Evolutionary conservation across 2,888 invertebrate species (phyloP), one percentile per base, ranked within the genome.

Genomic region (Drosophila neonasuta): DNA sequence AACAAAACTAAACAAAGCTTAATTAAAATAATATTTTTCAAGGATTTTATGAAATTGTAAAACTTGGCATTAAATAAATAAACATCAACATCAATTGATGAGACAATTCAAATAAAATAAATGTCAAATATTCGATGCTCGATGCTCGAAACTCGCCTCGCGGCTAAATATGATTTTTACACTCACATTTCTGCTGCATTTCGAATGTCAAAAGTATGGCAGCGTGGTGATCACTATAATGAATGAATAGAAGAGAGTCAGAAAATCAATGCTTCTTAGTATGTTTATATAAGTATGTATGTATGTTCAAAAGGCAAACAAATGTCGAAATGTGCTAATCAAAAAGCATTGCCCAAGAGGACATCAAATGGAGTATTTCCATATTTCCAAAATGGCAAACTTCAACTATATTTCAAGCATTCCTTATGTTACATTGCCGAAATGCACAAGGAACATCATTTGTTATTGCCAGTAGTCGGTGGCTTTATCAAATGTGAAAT

Each of bases 1-100:
- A 5, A 15, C 9, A 45, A 62, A 59, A 39, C 50, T 48, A 62
- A 63, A 60, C 58, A 64, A 50, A 62, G 41, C 62, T 55, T 67
- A 63, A 65, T 77, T 78, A 68, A 68, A 75, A 77, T 62, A 79
- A 79, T 77, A 78, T 77, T 77, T 80, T 82, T 63, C 52, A 65
- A 77, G 70, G 58, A 74, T 66, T 74, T 77, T 77, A 77, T 67
- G 62, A 63, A 71, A 71, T 66, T 65, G 62, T 68, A 68, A 60
- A 76, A 60, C 62, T 49, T 74, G 69, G 46, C 70, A 80, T 71
- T 80, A 75, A 70, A 60, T 68, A 80, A 84, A 79, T 70, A 81
- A 68, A 80, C 77, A 79, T 30, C 71, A 66, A 67, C 62, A 72
- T 36, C n/a, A 15, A 41, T 58, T 36, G 49, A 24, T 45, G 34